Evolutionary conservation across 2,113 vertebrate genomes (phyloP).

Genomic region (Epinephelus lanceolatus): DNA sequence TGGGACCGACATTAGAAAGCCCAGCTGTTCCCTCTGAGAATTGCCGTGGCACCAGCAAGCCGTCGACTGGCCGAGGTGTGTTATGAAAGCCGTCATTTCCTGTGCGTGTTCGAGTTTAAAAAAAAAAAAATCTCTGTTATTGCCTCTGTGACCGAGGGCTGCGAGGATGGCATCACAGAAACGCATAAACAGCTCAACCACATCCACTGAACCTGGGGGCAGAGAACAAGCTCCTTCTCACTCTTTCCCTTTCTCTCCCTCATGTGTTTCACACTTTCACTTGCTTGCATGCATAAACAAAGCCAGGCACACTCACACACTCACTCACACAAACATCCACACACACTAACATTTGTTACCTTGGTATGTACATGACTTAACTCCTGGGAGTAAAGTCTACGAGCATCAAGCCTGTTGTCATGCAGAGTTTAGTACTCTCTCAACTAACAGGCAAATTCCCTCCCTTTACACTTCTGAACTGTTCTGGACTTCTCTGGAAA

Average conservation of each 20-base stretch:
- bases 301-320: conserved; percentile 24
- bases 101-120: conserved; percentile 61
- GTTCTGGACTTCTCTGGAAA: conserved; percentile 69
- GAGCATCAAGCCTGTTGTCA: conserved; percentile 57
- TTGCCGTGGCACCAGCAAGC: conserved; percentile 58
- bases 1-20: conserved; percentile 68
- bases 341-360: conserved; percentile 44
- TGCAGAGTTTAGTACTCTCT: conserved; percentile 59
- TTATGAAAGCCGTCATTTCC: conserved; percentile 72
- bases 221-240: conserved; percentile 65
- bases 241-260: conserved; percentile 65
- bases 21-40: conserved; percentile 60
- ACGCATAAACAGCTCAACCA: conserved; percentile 71
- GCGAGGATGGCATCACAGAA: conserved; percentile 74
- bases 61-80: conserved; percentile 62
- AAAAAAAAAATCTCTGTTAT: conserved; percentile 54
- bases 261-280: conserved; percentile 59
- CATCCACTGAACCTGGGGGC: conserved; percentile 49
- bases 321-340: conserved; percentile 1
- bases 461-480: conserved; percentile 66
- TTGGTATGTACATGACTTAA: conserved; percentile 74
- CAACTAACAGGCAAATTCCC: conserved; percentile 53
- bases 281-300: conserved; percentile 59
- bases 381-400: conserved; percentile 42
- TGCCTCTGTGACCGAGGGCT: conserved; percentile 68